Evolutionary conservation across 2,113 vertebrate genomes (phyloP).

Genomic region (Heptranchias perlo): DNA sequence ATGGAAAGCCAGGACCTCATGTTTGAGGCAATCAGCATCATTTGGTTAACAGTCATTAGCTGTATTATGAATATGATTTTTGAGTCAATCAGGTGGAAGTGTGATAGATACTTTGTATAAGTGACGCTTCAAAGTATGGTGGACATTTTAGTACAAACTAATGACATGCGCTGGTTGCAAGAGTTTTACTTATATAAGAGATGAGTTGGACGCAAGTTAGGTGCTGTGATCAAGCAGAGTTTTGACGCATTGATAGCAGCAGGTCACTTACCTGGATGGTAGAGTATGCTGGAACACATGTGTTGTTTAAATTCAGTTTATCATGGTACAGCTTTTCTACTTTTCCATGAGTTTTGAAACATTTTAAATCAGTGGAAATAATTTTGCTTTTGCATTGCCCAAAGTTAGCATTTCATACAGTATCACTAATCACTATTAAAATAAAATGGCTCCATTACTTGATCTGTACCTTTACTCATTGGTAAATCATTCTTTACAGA

Average conservation of each 20-base stretch:
- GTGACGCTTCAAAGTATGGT: too few relatives aligned
- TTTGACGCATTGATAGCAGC: background rate
- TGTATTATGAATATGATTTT: too few relatives aligned
- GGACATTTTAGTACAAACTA: too few relatives aligned
- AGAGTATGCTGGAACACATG: background rate
- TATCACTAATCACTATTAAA: background rate
- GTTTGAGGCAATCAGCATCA: background rate
- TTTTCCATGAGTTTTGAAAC: background rate
- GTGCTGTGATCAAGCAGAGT: background rate
- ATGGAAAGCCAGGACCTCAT: background rate
- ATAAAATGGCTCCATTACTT: background rate
- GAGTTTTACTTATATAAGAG: background rate
- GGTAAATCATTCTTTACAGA: background rate
- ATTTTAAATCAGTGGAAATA: background rate
- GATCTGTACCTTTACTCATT: background rate
- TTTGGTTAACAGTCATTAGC: background rate
- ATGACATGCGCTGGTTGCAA: too few relatives aligned
- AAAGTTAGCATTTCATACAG: background rate
- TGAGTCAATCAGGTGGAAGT: too few relatives aligned
- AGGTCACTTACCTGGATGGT: background rate
- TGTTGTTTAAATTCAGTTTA: background rate
- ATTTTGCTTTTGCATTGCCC: background rate
- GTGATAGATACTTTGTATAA: too few relatives aligned
- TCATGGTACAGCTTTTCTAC: background rate
- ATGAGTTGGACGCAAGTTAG: background rate